A percentile compares a stretch with the other conserved stretches of the same genome.
Evolutionary conservation across 2,797 vertebrate genomes (phyloP).

Genomic region (Acrocephalus scirpaceus): DNA sequence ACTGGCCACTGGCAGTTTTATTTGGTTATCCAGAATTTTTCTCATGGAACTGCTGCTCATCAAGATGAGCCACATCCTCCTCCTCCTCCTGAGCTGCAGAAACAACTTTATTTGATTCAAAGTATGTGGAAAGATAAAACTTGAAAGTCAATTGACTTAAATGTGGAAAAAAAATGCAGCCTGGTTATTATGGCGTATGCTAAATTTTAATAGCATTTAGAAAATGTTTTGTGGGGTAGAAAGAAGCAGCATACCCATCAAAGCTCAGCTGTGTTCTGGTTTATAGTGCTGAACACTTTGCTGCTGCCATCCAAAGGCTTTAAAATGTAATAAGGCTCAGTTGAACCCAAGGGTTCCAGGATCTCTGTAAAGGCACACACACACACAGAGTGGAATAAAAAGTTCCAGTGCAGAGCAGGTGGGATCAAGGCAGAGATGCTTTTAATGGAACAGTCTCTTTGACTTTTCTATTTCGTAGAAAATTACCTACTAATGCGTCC

Average conservation of each 20-base stretch:
- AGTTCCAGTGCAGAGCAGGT: constrained; percentile 30
- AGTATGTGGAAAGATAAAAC: constrained; percentile 70
- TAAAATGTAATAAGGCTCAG: constrained; percentile 74
- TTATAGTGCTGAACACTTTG: constrained; percentile 79
- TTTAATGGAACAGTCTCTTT: neutral
- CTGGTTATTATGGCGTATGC: constrained; percentile 73
- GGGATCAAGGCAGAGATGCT: constrained; percentile 16
- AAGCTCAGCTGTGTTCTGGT: constrained; percentile 74
- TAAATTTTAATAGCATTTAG: constrained; percentile 82
- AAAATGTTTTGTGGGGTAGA: constrained; percentile 78
- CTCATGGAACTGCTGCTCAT: neutral
- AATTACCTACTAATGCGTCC: neutral
- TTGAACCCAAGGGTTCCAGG: constrained; percentile 69
- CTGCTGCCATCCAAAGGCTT: constrained; percentile 76
- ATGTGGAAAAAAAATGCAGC: constrained; percentile 65
- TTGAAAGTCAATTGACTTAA: constrained; percentile 75
- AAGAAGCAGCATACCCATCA: constrained; percentile 78
- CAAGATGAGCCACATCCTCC: neutral
- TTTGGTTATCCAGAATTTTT: neutral
- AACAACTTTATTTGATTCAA: constrained; percentile 58
- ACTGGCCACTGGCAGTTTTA: neutral
- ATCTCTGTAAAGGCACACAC: constrained; percentile 7
- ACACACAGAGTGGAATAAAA: constrained; percentile 20
- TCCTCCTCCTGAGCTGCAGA: constrained; percentile 21
- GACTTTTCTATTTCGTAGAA: neutral